A percentile compares a stretch with the other conserved stretches of the same genome.
These are phyloP conservation scores for Artibeus jamaicensis DNA, from an alignment of 2,797 vertebrate species.

Conservation along the genomic window DNA sequence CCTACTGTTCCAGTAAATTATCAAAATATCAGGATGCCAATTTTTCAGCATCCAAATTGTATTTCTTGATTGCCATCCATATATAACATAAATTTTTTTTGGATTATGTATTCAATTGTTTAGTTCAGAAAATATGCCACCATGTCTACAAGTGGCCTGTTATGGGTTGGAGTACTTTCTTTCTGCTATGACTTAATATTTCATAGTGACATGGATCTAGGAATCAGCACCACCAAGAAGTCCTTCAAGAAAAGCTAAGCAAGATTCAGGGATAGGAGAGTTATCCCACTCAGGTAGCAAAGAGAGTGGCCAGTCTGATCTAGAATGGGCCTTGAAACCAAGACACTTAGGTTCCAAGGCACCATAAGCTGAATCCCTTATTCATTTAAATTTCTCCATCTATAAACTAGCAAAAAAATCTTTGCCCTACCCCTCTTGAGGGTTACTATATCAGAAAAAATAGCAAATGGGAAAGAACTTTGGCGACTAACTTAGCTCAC, in stretches of 20 bases:
- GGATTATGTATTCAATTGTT: not conserved
- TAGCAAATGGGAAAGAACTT: not conserved
- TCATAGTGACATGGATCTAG: not conserved
- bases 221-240: not conserved
- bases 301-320: not conserved
- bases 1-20: not conserved
- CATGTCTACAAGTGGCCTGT: not conserved
- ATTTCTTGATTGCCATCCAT: not conserved
- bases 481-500: not conserved
- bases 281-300: not conserved
- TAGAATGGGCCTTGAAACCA: not conserved
- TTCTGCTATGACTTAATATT: not conserved
- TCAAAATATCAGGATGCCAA: not conserved
- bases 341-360: not conserved
- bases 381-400: not conserved
- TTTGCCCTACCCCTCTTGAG: not conserved
- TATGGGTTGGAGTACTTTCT: not conserved
- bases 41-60: not conserved
- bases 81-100: not conserved
- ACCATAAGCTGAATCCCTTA: not conserved
- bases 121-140: not conserved
- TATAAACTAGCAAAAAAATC: not conserved
- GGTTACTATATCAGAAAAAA: not conserved
- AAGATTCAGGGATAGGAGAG: not conserved
- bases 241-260: not conserved